A percentile compares a stretch with the other conserved stretches of the same genome.
Evolutionary conservation across 2,888 invertebrate genomes (phyloP).

Genomic region (Metellina segmentata): DNA sequence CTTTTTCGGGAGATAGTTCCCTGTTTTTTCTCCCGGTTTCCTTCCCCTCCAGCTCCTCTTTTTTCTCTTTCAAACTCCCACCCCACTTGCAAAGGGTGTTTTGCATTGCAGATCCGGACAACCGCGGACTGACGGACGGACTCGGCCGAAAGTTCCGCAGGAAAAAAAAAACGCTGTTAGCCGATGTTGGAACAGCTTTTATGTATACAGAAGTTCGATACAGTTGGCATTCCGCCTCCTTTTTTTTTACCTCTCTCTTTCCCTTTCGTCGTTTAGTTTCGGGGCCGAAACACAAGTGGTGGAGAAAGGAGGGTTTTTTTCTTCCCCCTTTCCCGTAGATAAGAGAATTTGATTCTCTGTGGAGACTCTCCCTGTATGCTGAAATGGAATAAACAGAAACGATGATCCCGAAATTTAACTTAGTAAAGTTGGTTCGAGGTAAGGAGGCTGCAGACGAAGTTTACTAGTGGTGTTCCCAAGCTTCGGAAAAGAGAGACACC

Average conservation of each 20-base stretch:
- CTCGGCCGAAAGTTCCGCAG: constrained; percentile 3
- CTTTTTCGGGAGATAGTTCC: constrained; percentile 8
- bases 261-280: constrained; percentile 6
- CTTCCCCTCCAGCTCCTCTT: not conserved
- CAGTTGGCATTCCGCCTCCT: constrained; percentile 26
- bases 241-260: not conserved
- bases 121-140: constrained; percentile 59
- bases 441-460: not conserved
- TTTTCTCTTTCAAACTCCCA: constrained; percentile 1
- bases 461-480: too few relatives aligned
- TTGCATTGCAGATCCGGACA: constrained; percentile 69
- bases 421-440: not conserved
- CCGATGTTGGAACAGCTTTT: constrained; percentile 63
- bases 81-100: constrained; percentile 29
- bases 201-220: constrained; percentile 69
- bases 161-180: constrained; percentile 34
- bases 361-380: constrained; percentile 4
- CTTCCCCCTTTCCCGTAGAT: constrained; percentile 7
- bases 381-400: constrained; percentile 39
- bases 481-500: too few relatives aligned
- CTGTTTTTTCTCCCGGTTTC: constrained; percentile 13
- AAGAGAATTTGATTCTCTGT: constrained; percentile 60
- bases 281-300: not conserved
- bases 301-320: not conserved
- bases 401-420: constrained; percentile 40